Evolutionary conservation across 2,797 vertebrate species (phyloP), one percentile per base, ranked within the genome.

Genomic region (Sparus aurata): DNA sequence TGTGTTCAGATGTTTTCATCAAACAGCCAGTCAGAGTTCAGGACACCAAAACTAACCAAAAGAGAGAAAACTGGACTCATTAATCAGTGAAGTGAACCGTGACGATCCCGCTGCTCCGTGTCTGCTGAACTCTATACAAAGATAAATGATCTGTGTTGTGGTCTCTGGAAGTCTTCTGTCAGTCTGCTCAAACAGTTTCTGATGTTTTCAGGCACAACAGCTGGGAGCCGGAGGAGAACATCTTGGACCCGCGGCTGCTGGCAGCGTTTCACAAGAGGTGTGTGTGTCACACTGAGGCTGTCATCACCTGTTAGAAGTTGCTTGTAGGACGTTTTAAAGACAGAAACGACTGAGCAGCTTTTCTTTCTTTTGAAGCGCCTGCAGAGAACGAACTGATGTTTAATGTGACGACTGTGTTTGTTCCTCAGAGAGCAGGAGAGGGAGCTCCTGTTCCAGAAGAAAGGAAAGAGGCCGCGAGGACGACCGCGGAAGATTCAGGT

Each of bases 161-260:
- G 30, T 34, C 30, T 34, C 5, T 34, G 34, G 30, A 7, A 30
- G 34, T 34, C 34, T 45, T 38, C 30, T 34, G 27, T 20, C 30
- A 23, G 15, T 12, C 15, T 25, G 22, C 13, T 23, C 22, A 9
- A 58, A 18, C 27, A 16, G 43, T 15, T 15, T 63, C 3, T 82
- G 25, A 86, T 73, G 79, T 63, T 93, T 94, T 49, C 93, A 98
- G 97, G 87, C 97, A 98, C 94, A 98, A 98, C 95, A 98, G 97
- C 73, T 98, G 97, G 97, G 97, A 98, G 79, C 97, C 97, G 0
- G 97, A 98, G 76, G 97, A 98, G 69, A 98, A 98, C 75, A 98
- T 98, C 70, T 81, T 98, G 89, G 97, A 98, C 81, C 97, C 97
- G 0, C 85, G 97, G 69, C 94, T 98, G 65, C 95, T 98, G 77